Evolutionary conservation across 2,113 vertebrate species (phyloP), one percentile per base, ranked within the genome.

Genomic region (Thomomys bottae): DNA sequence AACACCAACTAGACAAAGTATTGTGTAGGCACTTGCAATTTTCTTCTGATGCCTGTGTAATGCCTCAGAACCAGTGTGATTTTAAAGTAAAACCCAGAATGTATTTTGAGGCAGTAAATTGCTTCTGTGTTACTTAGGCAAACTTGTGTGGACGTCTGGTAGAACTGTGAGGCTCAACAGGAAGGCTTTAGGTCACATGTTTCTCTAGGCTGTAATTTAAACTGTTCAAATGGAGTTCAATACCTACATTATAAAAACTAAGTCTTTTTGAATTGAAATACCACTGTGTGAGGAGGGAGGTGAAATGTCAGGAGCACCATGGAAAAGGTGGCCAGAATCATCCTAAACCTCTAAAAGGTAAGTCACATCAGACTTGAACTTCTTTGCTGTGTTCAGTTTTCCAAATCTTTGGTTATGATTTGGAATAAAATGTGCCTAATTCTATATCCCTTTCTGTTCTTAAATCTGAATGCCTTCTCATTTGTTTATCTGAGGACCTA

Each of bases 361-460:
- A 66, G 34, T 88, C 21, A 42, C 61, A 32, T 88, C 26, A 78
- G 80, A 77, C 76, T 9, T 72, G 23, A 73, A 79, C 17, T 66
- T 79, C 20, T 86, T 64, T 40, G 20, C 10, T 83, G 15, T 77
- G 32, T 75, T 61, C 17, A 15, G 14, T 90, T 94, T 81, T 87
- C 40, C 84, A 38, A 61, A 32, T 89, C 89, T 59, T 89, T 21
- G 42, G 6, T 94, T 91, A 18, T 59, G n/a, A 63, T 95, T 82
- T 96, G 79, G 24, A 94, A 34, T 78, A 63, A 84, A 78, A 34
- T 32, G 91, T 96, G 92, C 94, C 91, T 95, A 40, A 57, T 89
- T 83, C 79, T 68, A 6, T 49, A 12, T 76, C 87, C 45, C 66
- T 61, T 84, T 89, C 70, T 95, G 34, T 90, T 93, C 68, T 78